These are phyloP conservation scores for Philopotamus ludificatus DNA, from an alignment of 1,140 invertebrate species.

Conservation along the genomic window DNA sequence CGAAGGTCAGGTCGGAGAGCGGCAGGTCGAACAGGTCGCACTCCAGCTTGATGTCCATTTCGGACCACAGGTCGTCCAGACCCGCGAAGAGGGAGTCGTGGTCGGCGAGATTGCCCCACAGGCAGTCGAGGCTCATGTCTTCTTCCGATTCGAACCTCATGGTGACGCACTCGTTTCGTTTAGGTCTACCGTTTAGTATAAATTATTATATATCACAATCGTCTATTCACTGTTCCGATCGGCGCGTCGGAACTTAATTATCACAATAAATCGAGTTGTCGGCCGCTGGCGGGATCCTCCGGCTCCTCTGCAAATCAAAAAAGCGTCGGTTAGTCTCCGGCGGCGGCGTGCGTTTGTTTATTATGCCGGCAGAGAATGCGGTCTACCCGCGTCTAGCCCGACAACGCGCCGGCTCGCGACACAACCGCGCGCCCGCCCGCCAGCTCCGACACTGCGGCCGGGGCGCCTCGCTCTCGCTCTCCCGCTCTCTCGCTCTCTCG, in stretches of 20 bases:
- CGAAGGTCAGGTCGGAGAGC: conserved; percentile 43
- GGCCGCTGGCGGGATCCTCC: conserved; percentile 32
- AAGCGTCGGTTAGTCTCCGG: not conserved
- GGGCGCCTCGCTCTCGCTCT: not conserved
- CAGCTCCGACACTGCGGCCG: not conserved
- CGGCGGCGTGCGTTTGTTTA: not conserved
- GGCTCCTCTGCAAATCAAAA: conserved; percentile 11
- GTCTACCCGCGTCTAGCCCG: not conserved
- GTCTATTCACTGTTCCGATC: conserved; percentile 35
- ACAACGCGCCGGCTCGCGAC: not conserved
- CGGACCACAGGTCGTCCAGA: conserved; percentile 19
- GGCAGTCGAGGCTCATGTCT: conserved; percentile 13
- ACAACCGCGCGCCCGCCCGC: not conserved
- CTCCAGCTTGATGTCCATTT: conserved; percentile 39
- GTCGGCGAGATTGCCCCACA: no score
- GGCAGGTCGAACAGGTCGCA: conserved; percentile 45
- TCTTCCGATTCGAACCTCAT: conserved; percentile 28
- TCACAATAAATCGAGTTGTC: conserved; percentile 33
- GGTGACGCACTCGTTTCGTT: conserved; percentile 24
- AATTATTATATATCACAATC: conserved; percentile 36
- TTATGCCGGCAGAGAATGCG: not conserved
- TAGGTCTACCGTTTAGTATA: conserved; percentile 17
- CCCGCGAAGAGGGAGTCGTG: conserved; percentile 13
- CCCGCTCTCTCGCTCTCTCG: not conserved
- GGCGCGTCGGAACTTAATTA: conserved; percentile 31